Evolutionary conservation across 2,888 invertebrate genomes (phyloP), one percentile per base, ranked within the genome.

Genomic region (Eristalis tenax): DNA sequence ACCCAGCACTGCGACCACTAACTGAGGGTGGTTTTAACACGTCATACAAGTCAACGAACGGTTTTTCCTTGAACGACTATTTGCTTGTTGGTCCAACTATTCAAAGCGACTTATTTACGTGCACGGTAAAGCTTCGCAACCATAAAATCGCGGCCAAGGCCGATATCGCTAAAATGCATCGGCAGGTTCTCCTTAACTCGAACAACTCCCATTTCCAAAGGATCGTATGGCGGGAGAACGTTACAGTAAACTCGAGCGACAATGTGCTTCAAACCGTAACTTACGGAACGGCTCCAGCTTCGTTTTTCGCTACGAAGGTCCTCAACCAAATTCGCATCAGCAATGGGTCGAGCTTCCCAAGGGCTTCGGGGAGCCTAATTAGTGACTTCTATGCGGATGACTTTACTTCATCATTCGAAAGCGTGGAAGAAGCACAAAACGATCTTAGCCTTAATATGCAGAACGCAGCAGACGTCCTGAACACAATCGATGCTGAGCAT

Each of bases 111-210:
- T 26, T 68, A 1, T 61, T 66, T 3, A 76, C 43, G 1, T 65
- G 65, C 11, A 26, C 70, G 3, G 50, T 71, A 10, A 56, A 66
- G 4, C 73, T 80, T 35, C 61, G 73, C 2, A 79, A 73, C 32
- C 5, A 71, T 38, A 73, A 61, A 73, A 66, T 73, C 22, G 66
- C 71, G 0, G 23, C 74, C 38, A 82, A 75, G 11, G 65, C 75
- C 1, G 70, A 76, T 38, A 82, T 82, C 0, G 81, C 26, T 0
- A 80, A 82, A 38, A 76, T 76, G 70, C 66, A 82, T 23, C 75
- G 70, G 0, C 65, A 57, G 18, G 26, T 81, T 6, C 18, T 68
- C 1, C 10, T 82, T 5, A 11, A 82, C 28, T 4, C 23, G 6
- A 61, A 65, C 10, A 71, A 82, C 15, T 4, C 59, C 13, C 57